phyloP scores from a whole-genome alignment of 64 coral and sea anemone genomes.

The Anthopleura sola region DNA sequence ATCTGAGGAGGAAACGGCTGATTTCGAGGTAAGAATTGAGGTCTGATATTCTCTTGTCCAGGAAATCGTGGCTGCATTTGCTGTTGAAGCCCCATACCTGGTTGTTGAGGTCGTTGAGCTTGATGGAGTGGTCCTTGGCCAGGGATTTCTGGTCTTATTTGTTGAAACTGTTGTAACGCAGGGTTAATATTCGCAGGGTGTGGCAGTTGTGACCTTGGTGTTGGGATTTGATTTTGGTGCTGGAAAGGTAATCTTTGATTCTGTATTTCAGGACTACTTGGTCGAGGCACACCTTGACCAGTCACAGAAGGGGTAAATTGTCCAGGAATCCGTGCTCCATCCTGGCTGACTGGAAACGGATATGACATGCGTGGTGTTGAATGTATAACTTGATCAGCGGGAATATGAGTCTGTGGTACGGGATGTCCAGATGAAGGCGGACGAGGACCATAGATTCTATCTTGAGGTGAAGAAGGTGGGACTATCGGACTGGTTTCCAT shows the following conservation, averaged over 20 bases:
- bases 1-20: not conserved
- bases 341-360: slow-evolving; percentile 37
- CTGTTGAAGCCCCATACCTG: not conserved
- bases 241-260: not conserved
- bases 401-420: slow-evolving; percentile 13
- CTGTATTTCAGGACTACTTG: slow-evolving; percentile 7
- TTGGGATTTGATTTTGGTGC: not conserved
- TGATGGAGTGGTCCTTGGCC: slow-evolving; percentile 8
- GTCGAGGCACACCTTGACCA: not conserved
- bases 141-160: not conserved
- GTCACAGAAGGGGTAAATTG: not conserved
- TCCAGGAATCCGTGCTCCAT: slow-evolving; percentile 2
- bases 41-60: slow-evolving; percentile 7
- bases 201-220: not conserved
- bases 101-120: slow-evolving; percentile 19
- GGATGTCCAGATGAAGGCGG: not conserved
- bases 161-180: slow-evolving; percentile 25
- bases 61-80: slow-evolving; percentile 21
- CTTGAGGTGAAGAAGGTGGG: slow-evolving; percentile 21
- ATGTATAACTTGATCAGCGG: slow-evolving; percentile 52
- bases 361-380: slow-evolving; percentile 76
- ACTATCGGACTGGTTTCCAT: not conserved
- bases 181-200: not conserved
- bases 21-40: not conserved
- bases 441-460: not conserved